A percentile compares a stretch with the other conserved stretches of the same genome.
Conservation (phyloP, 2,888 invertebrate genomes). For the Ceriagrion tenellum region DNA sequence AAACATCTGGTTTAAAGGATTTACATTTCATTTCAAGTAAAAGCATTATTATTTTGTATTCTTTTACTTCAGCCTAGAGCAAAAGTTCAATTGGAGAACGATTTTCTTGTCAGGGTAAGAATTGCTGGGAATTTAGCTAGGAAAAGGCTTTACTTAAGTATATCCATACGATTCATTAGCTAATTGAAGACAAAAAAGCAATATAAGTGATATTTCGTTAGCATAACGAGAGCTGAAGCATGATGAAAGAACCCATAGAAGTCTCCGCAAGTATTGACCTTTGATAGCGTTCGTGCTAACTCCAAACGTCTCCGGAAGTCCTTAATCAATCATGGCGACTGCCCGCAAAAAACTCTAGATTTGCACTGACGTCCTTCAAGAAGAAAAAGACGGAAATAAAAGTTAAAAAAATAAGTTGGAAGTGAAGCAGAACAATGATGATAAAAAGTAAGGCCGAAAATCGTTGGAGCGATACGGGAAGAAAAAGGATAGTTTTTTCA, state of each 20-base stretch:
- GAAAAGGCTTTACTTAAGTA: no score
- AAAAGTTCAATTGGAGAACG: no score
- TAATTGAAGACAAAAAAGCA: no score
- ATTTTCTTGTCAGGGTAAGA: no score
- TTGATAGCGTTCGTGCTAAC: background rate
- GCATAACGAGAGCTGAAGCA: background rate
- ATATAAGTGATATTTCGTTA: background rate
- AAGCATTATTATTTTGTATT: no score
- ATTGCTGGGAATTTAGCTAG: no score
- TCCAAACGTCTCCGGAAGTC: conserved; percentile 22
- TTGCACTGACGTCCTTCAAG: conserved; percentile 42
- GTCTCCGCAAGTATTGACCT: background rate
- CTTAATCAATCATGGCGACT: conserved; percentile 47
- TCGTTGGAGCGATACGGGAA: conserved; percentile 37
- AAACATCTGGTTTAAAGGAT: no score
- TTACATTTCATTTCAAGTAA: no score
- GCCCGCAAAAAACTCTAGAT: background rate
- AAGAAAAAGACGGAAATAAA: conserved; percentile 16
- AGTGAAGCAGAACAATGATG: conserved; percentile 55
- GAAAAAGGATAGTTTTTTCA: conserved; percentile 33
- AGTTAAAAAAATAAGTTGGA: background rate
- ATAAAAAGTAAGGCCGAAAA: conserved; percentile 47
- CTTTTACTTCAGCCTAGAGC: no score
- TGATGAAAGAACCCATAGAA: background rate
- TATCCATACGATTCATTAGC: no score